Conservation (phyloP, 1,140 invertebrate species). For the Diplogasteroides magnus region DNA sequence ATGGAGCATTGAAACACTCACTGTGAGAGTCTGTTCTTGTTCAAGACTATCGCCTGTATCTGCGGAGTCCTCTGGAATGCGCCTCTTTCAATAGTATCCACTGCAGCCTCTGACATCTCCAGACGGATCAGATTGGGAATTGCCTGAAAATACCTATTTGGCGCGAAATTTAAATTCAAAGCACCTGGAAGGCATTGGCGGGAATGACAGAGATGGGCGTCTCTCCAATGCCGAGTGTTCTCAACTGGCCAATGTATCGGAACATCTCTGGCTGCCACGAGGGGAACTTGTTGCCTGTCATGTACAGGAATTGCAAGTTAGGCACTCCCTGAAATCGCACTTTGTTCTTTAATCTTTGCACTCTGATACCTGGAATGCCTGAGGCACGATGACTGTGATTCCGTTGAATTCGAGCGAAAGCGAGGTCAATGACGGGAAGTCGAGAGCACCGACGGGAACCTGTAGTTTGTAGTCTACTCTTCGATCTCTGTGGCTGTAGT, state of each 20-base stretch:
- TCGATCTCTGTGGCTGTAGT: not conserved
- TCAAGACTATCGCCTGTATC: conserved; percentile 54
- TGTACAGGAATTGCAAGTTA: conserved; percentile 52
- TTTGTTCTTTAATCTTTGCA: not conserved
- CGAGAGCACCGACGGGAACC: conserved; percentile 51
- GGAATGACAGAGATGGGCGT: conserved; percentile 54
- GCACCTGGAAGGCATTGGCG: conserved; percentile 49
- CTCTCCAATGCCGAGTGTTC: conserved; percentile 53
- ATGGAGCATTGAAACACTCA: conserved; percentile 25
- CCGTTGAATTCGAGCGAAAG: conserved; percentile 54
- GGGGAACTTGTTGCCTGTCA: conserved; percentile 55
- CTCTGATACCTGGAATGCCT: conserved; percentile 46
- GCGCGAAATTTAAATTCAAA: too few species aligned
- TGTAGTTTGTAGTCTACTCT: conserved; percentile 18
- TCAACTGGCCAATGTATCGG: conserved; percentile 49
- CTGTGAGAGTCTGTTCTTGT: conserved; percentile 53
- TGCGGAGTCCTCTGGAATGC: conserved; percentile 52
- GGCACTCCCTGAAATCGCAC: conserved; percentile 38
- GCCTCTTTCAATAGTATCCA: conserved; percentile 50
- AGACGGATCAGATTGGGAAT: conserved; percentile 54
- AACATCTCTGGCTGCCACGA: conserved; percentile 54
- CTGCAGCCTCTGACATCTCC: conserved; percentile 52
- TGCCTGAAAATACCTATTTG: conserved; percentile 35
- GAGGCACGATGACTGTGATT: conserved; percentile 52
- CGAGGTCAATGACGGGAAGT: conserved; percentile 47